Conservation (phyloP, 1,140 invertebrate species). For the Helicorthomorpha holstii region DNA sequence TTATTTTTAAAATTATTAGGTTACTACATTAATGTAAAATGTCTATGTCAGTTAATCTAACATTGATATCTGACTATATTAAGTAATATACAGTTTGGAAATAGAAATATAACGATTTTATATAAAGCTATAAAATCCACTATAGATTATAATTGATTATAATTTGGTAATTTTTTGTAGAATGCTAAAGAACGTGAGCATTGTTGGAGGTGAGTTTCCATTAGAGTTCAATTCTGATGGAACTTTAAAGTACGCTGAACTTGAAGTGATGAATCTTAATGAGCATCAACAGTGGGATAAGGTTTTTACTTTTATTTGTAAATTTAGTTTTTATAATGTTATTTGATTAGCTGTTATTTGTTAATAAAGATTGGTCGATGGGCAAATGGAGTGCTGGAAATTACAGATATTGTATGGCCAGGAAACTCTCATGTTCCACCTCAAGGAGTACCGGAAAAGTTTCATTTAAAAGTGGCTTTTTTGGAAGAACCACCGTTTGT, state of each 20-base stretch:
- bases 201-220: constrained; percentile 43
- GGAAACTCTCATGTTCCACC: constrained; percentile 86
- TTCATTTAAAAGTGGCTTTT: constrained; percentile 88
- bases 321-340: neutral
- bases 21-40: too few relatives aligned
- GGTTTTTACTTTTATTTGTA: constrained; percentile 30
- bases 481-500: constrained; percentile 93
- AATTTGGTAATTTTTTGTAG: neutral
- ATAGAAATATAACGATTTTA: too few relatives aligned
- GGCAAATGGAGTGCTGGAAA: constrained; percentile 70
- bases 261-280: constrained; percentile 81
- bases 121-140: neutral
- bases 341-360: neutral
- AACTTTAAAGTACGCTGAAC: constrained; percentile 61
- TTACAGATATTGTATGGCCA: constrained; percentile 97
- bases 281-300: constrained; percentile 73
- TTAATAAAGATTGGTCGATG: constrained; percentile 62
- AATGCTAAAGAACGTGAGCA: neutral
- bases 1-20: too few relatives aligned
- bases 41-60: neutral
- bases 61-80: neutral
- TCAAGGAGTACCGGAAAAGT: constrained; percentile 90
- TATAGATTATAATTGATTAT: neutral
- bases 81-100: neutral
- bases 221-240: constrained; percentile 78